Base-by-base conservation (phyloP, 1,140 invertebrate species). In the Philopotamus ludificatus region DNA sequence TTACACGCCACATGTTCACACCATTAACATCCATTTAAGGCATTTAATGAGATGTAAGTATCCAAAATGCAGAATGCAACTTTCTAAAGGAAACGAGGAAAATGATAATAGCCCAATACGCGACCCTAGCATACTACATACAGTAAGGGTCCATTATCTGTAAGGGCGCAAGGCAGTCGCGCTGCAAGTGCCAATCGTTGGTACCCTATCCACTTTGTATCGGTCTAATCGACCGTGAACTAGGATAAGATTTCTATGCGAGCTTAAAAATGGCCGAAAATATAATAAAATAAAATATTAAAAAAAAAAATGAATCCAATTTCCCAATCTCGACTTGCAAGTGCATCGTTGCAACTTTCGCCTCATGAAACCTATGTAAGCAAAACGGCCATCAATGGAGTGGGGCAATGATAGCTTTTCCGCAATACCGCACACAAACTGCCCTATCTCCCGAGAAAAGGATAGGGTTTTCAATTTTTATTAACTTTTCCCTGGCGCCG, bases 241-340 rank as follows among this genome's bases (percentile, higher is more conserved):
- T 41, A 42, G 53, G 67, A 68, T 68, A 65, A 68, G 47, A 53
- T 65, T 62, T 57, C 23, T 57, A n/a, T n/a, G n/a, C n/a, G n/a
- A n/a, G n/a, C n/a, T n/a, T n/a, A n/a, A n/a, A n/a, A n/a, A n/a
- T n/a, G n/a, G n/a, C n/a, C n/a, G n/a, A n/a, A n/a, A n/a, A n/a
- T n/a, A n/a, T n/a, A n/a, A n/a, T n/a, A n/a, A n/a, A n/a, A n/a
- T n/a, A n/a, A n/a, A n/a, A n/a, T n/a, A n/a, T n/a, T n/a, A n/a
- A n/a, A n/a, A n/a, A n/a, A n/a, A n/a, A n/a, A n/a, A n/a, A n/a
- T n/a, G n/a, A n/a, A n/a, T n/a, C n/a, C n/a, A n/a, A n/a, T n/a
- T n/a, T n/a, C n/a, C n/a, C n/a, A n/a, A 39, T n/a, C 8, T 39
- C 44, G 7, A 47, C 8, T 16, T 47, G 44, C 44, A 4, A 47